Base-by-base conservation (phyloP, 2,888 invertebrate species). In the Lepidochrysops patricia region DNA sequence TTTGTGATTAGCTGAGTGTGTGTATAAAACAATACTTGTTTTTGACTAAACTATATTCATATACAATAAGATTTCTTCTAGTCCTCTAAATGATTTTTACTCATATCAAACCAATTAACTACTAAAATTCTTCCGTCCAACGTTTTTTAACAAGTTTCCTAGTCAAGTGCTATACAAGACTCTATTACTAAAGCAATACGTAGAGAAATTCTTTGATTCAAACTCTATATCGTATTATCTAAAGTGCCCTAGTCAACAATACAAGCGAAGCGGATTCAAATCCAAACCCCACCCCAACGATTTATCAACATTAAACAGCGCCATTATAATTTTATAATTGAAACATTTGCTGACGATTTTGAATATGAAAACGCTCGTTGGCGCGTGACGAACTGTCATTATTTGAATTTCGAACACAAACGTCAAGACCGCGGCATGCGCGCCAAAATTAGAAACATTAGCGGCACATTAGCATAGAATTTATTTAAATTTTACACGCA, bases 401-500 rank as follows among this genome's bases (percentile, higher is more conserved):
- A 80, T 84, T 77, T 75, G 68, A 76, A 82, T 77, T 82, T 79
- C 76, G 76, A 79, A 88, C 87, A 82, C 80, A 87, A 86, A 84
- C 76, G 75, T 86, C 79, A 73, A 83, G 84, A 86, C 87, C 86
- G 78, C 85, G 79, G 71, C 75, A 73, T 76, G 73, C 76, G 76
- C 70, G 73, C 70, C 69, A 64, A 75, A 77, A 80, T 80, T 74
- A 76, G 81, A 19, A 43, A 23, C 43, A 85, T 84, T 80, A 75
- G 63, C 74, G 79, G 78, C 67, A 65, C 69, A 75, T 80, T 76
- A 76, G 72, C 67, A 63, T 66, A 65, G 67, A 73, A 80, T 88
- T 88, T 84, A 84, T 88, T 82, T 80, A 76, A 87, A 88, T 89
- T 88, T 80, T 72, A 75, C 84, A 87, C 87, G 83, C 88, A 79